Evolutionary conservation across 2,888 invertebrate species (phyloP).

Genomic region (Digitonthophagus gazella): DNA sequence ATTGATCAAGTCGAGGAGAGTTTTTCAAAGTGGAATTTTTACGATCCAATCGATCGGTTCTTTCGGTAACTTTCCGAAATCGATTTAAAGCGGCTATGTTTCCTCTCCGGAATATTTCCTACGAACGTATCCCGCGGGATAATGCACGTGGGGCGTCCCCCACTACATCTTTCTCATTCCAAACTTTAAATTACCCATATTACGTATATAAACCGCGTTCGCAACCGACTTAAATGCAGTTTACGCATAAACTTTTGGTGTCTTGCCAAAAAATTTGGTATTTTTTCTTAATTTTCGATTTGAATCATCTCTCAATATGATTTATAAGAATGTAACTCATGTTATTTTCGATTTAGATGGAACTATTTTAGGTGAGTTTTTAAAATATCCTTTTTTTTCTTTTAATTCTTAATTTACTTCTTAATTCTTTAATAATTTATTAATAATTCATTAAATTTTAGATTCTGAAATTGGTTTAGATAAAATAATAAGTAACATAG

Average conservation of each 20-base stretch:
- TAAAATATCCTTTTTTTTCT: constrained; percentile 18
- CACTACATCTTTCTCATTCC: no score
- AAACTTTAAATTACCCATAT: background rate
- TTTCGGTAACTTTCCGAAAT: background rate
- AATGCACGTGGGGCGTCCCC: background rate
- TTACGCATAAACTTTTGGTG: no score
- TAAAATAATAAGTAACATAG: constrained; percentile 67
- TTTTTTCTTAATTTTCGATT: no score
- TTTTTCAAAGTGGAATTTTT: background rate
- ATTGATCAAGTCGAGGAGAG: background rate
- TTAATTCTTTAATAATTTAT: no score
- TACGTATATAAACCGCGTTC: background rate
- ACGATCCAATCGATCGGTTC: background rate
- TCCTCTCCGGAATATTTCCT: background rate
- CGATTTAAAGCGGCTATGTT: background rate
- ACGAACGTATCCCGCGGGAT: background rate
- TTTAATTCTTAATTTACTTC: constrained; percentile 12
- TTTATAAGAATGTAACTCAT: constrained; percentile 65
- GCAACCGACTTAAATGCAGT: background rate
- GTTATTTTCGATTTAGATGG: constrained; percentile 76
- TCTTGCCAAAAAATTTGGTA: no score
- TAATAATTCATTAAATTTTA: no score
- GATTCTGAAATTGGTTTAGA: constrained; percentile 83
- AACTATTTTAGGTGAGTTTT: constrained; percentile 56
- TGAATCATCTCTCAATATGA: no score